Base-by-base conservation (phyloP, 2,888 invertebrate species). In the Dolichomitus sp. region DNA sequence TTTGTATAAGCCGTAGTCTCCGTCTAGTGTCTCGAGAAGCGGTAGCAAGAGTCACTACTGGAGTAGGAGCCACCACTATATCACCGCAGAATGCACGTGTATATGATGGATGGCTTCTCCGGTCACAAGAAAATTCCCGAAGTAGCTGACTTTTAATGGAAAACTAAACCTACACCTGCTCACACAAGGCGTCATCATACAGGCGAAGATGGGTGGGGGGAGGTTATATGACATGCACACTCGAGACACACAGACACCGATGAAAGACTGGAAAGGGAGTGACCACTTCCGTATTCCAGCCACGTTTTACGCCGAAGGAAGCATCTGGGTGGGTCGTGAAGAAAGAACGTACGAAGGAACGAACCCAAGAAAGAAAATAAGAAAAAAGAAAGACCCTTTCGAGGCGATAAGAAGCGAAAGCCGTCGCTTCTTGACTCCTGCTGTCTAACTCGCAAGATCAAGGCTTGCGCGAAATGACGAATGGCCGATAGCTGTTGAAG, bases 71-170 rank as follows among this genome's bases (percentile, higher is more conserved):
- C 11, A 59, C 12, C 6, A n/a, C 48, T 30, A 37, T 54, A 42
- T 68, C 61, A 66, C 27, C 45, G 23, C 50, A 59, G 50, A 40
- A 57, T 70, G 73, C 74, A 65, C 42, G 63, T 65, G 65, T 75
- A 75, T 82, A 79, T 82, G 82, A 82, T 79, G 82, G 75, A 82
- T 82, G 70, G 82, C 66, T 69, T 73, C 69, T 70, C 54, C 59
- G 65, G 48, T 75, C 78, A 17, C 65, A 75, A 66, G 70, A 78
- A 82, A 74, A 79, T 82, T 82, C 70, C 33, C 70, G 33, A 75
- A 82, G 82, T 79, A 59, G 69, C 63, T 82, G 82, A 82, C 82
- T 82, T 82, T 79, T 82, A 82, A 82, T 82, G 82, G 82, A 82
- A 82, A 82, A 82, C 74, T 48, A 37, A 54, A 78, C 78, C 54